Percentiles rank a stretch among this genome's conserved stretches.
Conservation (phyloP, 2,797 vertebrate genomes). For the Crocidura indochinensis region DNA sequence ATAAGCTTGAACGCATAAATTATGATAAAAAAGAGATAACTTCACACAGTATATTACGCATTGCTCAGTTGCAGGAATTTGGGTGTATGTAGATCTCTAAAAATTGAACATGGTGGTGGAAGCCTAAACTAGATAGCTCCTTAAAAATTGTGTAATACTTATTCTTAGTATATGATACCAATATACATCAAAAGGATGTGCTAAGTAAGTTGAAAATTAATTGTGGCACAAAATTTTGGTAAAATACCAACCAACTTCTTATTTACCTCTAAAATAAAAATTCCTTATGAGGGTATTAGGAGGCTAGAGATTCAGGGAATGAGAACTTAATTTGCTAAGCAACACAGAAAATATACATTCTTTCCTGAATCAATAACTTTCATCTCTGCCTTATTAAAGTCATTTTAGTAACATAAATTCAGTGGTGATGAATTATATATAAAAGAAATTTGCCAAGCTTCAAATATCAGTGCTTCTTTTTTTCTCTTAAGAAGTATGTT, state of each 20-base stretch:
- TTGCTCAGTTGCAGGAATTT: neutral
- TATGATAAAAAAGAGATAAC: neutral
- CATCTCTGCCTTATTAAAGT: neutral
- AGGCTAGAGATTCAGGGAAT: neutral
- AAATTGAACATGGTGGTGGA: neutral
- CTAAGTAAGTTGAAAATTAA: neutral
- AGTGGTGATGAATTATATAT: neutral
- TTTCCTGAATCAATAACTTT: neutral
- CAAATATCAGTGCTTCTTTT: neutral
- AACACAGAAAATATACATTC: neutral
- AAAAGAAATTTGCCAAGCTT: neutral
- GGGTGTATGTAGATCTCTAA: neutral
- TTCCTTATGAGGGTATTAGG: neutral
- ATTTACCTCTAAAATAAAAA: conserved; percentile 24
- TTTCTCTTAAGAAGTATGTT: neutral
- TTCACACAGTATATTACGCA: neutral
- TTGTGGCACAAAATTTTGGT: neutral
- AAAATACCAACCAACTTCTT: neutral
- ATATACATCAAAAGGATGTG: neutral
- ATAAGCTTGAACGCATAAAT: neutral
- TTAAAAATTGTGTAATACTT: neutral
- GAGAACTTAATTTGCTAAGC: neutral
- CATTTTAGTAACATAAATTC: neutral
- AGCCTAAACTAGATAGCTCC: neutral
- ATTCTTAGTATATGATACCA: conserved; percentile 8